A percentile compares a stretch with the other conserved stretches of the same genome.
These are phyloP conservation scores for Clarias gariepinus DNA, from an alignment of 2,113 vertebrate genomes.

Conservation along the genomic window DNA sequence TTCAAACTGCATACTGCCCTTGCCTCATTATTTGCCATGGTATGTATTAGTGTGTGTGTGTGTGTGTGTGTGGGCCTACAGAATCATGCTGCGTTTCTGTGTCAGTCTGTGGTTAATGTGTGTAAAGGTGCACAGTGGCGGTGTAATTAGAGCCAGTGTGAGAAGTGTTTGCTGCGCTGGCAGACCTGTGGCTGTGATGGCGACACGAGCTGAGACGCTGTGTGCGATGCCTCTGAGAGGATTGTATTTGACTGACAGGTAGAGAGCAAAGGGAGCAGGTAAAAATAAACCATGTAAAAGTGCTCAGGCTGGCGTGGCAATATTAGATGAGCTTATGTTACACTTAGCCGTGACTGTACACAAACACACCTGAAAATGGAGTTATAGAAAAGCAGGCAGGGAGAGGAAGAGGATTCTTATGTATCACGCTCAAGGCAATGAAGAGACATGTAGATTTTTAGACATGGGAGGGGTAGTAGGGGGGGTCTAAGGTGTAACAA, in stretches of 20 bases:
- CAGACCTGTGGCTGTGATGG: slow-evolving; percentile 26
- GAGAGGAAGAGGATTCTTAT: background rate
- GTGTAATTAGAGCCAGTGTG: slow-evolving; percentile 52
- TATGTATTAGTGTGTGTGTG: slow-evolving; percentile 24
- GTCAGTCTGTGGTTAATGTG: slow-evolving; percentile 42
- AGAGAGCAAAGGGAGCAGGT: slow-evolving; percentile 57
- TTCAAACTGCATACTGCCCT: slow-evolving; percentile 63
- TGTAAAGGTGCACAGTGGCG: slow-evolving; percentile 38
- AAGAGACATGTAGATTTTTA: slow-evolving; percentile 2
- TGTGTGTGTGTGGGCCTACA: slow-evolving; percentile 25
- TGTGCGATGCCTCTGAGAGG: slow-evolving; percentile 47
- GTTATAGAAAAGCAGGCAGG: slow-evolving; percentile 26
- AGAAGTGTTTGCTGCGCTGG: slow-evolving; percentile 43
- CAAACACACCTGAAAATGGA: slow-evolving; percentile 45
- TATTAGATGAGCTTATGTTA: slow-evolving; percentile 54
- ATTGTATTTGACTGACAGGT: slow-evolving; percentile 56
- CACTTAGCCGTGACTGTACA: slow-evolving; percentile 51
- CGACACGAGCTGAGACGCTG: slow-evolving; percentile 35
- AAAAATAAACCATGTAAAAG: slow-evolving; percentile 57
- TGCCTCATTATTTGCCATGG: slow-evolving; percentile 2
- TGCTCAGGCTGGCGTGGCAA: slow-evolving; percentile 43
- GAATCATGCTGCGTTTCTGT: slow-evolving; percentile 18
- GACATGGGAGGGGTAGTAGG: background rate
- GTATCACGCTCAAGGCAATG: background rate
- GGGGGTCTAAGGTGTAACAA: slow-evolving; percentile 1